These are phyloP conservation scores for Pachyramphus minor DNA, from an alignment of 2,113 vertebrate species.

Conservation along the genomic window DNA sequence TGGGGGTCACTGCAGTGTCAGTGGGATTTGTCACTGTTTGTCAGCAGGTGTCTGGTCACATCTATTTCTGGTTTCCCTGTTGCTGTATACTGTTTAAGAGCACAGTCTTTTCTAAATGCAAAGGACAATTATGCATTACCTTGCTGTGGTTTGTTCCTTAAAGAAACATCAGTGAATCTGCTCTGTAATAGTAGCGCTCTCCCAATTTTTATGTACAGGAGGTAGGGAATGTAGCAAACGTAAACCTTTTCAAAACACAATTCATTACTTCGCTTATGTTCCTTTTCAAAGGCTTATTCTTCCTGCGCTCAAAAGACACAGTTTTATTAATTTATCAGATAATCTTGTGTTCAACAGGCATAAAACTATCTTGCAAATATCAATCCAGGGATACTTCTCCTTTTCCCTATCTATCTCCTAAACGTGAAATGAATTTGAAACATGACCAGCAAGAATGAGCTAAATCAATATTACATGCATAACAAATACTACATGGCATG, in stretches of 20 bases:
- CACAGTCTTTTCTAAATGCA: not conserved
- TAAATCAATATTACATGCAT: slow-evolving; percentile 23
- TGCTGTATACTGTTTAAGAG: slow-evolving; percentile 78
- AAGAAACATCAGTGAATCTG: not conserved
- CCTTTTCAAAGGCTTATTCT: not conserved
- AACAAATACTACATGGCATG: not conserved
- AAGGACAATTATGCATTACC: not conserved
- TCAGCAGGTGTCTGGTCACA: slow-evolving; percentile 87
- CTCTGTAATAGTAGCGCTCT: not conserved
- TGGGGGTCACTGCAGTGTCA: slow-evolving; percentile 81
- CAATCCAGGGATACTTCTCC: not conserved
- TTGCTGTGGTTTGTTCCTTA: not conserved
- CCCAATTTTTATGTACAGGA: not conserved
- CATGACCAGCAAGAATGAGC: not conserved
- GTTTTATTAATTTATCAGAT: slow-evolving; percentile 37
- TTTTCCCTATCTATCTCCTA: not conserved
- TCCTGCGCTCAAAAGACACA: not conserved
- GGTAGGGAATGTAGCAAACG: not conserved
- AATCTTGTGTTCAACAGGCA: slow-evolving; percentile 24
- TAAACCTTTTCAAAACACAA: not conserved
- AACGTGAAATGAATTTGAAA: slow-evolving; percentile 46
- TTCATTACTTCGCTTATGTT: not conserved
- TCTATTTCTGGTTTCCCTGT: slow-evolving; percentile 88
- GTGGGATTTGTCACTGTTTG: slow-evolving; percentile 80
- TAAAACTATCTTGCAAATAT: slow-evolving; percentile 24